These are phyloP conservation scores for Mizuhopecten yessoensis DNA, from an alignment of 1,140 invertebrate genomes.

Conservation along the genomic window DNA sequence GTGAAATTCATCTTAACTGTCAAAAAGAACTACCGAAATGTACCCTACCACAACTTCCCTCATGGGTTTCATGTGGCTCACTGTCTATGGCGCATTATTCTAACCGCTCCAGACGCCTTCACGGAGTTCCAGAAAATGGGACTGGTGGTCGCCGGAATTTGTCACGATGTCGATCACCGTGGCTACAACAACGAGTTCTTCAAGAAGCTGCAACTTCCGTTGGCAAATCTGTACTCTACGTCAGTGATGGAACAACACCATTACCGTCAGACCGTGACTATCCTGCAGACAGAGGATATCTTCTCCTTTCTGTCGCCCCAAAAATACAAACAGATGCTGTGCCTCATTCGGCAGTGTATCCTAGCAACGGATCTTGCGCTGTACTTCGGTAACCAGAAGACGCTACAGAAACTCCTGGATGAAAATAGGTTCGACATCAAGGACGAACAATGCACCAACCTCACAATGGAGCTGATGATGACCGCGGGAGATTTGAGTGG, in stretches of 20 bases:
- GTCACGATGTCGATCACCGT: conserved; percentile 66
- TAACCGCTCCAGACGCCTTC: background rate
- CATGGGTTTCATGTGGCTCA: conserved; percentile 70
- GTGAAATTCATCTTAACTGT: conserved; percentile 66
- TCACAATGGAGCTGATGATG: conserved; percentile 53
- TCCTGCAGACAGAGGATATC: conserved; percentile 65
- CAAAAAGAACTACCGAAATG: conserved; percentile 66
- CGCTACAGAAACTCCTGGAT: conserved; percentile 42
- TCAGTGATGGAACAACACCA: conserved; percentile 72
- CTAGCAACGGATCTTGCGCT: conserved; percentile 69
- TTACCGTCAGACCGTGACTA: conserved; percentile 65
- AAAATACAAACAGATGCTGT: conserved; percentile 61
- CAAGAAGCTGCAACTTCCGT: conserved; percentile 59
- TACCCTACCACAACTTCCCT: conserved; percentile 68
- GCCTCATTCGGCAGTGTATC: conserved; percentile 64
- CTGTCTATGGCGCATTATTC: conserved; percentile 61
- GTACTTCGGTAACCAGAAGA: conserved; percentile 63
- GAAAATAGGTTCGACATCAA: conserved; percentile 32
- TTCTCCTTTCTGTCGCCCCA: conserved; percentile 56
- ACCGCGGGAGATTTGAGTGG: conserved; percentile 62
- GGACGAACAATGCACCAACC: conserved; percentile 85
- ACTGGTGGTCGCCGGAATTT: conserved; percentile 54
- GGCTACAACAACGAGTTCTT: conserved; percentile 65
- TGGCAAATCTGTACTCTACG: conserved; percentile 64
- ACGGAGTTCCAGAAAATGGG: conserved; percentile 52